phyloP scores from a whole-genome alignment of 2,888 invertebrate species.

The Dicroscelio sp. region DNA sequence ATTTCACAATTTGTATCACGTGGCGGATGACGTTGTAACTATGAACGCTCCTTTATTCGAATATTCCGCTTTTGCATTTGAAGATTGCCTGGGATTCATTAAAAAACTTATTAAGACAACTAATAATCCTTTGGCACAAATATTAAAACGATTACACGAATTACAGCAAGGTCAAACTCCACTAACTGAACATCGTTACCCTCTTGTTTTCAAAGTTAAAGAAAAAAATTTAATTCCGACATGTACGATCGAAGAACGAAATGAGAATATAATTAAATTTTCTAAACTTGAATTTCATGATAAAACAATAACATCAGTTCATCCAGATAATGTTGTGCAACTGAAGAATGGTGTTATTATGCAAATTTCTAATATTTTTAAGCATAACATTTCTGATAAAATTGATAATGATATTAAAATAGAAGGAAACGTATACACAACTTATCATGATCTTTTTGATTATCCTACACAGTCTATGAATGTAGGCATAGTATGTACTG shows the following conservation, averaged over 20 bases:
- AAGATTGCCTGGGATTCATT: constrained; percentile 20
- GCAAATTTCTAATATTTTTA: constrained; percentile 32
- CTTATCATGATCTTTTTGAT: constrained; percentile 4
- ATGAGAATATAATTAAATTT: neutral
- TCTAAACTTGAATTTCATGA: neutral
- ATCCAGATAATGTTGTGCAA: constrained; percentile 42
- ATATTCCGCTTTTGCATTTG: constrained; percentile 20
- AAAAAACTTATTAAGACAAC: constrained; percentile 45
- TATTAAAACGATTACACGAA: constrained; percentile 11
- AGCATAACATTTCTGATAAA: neutral
- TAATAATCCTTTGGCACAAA: constrained; percentile 27
- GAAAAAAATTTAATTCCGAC: neutral
- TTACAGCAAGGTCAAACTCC: neutral
- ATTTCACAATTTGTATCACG: constrained; percentile 74
- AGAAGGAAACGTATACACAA: neutral
- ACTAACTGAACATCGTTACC: constrained; percentile 10
- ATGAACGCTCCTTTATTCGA: constrained; percentile 55
- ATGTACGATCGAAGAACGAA: neutral
- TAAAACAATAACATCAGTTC: neutral
- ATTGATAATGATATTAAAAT: constrained; percentile 2
- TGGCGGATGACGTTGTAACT: constrained; percentile 73
- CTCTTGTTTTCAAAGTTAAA: constrained; percentile 8
- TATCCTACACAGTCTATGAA: constrained; percentile 27
- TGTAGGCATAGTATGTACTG: constrained; percentile 14
- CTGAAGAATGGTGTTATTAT: constrained; percentile 14